phyloP scores from a whole-genome alignment of 1,140 invertebrate species.

The Macrocentrus cingulum region DNA sequence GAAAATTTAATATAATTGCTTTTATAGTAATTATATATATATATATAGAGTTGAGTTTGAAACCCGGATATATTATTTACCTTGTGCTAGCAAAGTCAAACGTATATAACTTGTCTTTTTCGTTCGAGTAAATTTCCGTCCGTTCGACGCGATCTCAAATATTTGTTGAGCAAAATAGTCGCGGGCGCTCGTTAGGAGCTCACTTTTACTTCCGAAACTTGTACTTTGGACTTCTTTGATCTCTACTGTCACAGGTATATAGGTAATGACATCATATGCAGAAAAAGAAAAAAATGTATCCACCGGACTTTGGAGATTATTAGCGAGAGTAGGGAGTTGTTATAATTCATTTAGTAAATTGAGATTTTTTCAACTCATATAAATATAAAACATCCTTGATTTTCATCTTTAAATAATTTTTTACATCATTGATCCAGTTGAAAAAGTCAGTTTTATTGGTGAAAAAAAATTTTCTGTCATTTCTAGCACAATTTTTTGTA shows the following conservation, averaged over 20 bases:
- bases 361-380: too few species aligned
- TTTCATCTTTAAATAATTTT: too few species aligned
- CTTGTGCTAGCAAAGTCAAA: constrained; percentile 14
- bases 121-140: constrained; percentile 14
- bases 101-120: background rate
- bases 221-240: background rate
- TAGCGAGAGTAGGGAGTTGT: too few species aligned
- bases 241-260: background rate
- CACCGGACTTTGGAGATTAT: too few species aligned
- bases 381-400: too few species aligned
- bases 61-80: too few species aligned
- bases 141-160: constrained; percentile 23
- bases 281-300: background rate
- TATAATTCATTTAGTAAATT: too few species aligned
- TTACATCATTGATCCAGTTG: too few species aligned
- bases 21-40: background rate
- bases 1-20: background rate
- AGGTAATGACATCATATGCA: constrained; percentile 13
- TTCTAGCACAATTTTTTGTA: too few species aligned
- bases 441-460: too few species aligned
- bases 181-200: constrained; percentile 19
- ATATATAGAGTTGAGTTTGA: too few species aligned
- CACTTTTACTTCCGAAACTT: constrained; percentile 20
- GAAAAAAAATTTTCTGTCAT: too few species aligned
- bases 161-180: constrained; percentile 21